Base-by-base conservation (phyloP, 2,888 invertebrate genomes). In the Acleris emargana region DNA sequence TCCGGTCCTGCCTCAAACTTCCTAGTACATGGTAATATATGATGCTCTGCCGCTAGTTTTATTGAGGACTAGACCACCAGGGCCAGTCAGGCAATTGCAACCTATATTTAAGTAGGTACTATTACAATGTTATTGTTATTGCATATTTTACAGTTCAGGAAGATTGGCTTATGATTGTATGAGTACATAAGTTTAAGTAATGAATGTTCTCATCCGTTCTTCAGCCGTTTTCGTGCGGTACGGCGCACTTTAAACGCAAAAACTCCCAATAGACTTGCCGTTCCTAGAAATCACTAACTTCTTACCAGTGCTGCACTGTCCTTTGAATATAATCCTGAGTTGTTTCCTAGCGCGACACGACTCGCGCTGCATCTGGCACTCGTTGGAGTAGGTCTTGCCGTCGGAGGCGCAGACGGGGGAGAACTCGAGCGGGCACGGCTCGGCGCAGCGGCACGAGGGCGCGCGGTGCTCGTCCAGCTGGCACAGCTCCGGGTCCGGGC, bases 401-500 rank as follows among this genome's bases (percentile, higher is more conserved):
- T 96, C 96, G 54, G 96, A 96, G 11, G 96, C 96, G 76, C 96
- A 96, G 55, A 96, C 94, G 0, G 96, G 96, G 9, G 95, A 94
- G 83, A 97, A 96, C 81, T 96, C 96, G 59, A 97, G 94, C 5
- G 96, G 95, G 74, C 97, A 96, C 53, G 95, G 94, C 78, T 96
- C 96, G 57, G 96, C 96, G 82, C 98, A 98, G 63, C 95, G 94
- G 82, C 98, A 98, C 64, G 94, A 94, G 0, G 97, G 96, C 71
- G 95, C 94, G 38, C 97, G 94, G 52, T 95, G 93, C 58, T 94
- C 94, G 88, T 97, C 96, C 80, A 98, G 89, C 83, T 97, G 97
- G 86, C 98, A 98, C 76, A 97, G 94, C 89, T 97, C 96, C 32
- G 96, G 96, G 73, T 96, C 95, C 11, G 95, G 94, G 86, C 98